These are phyloP conservation scores for Acleris emargana DNA, from an alignment of 2,888 invertebrate species.

Conservation along the genomic window DNA sequence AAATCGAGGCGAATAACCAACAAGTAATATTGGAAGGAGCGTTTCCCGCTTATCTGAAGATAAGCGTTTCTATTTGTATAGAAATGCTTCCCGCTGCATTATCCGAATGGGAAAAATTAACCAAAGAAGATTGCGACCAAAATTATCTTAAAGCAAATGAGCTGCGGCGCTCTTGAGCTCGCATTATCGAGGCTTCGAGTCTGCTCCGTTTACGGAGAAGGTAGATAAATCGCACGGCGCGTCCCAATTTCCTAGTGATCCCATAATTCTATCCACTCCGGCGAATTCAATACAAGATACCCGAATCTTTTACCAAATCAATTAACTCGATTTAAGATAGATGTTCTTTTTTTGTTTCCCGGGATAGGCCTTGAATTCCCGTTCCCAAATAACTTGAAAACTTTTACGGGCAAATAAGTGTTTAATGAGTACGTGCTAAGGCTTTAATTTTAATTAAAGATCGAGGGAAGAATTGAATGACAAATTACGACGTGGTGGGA, in stretches of 20 bases:
- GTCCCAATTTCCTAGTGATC: slow-evolving; percentile 52
- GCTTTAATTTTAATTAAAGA: slow-evolving; percentile 52
- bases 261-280: slow-evolving; percentile 53
- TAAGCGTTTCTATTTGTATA: slow-evolving; percentile 38
- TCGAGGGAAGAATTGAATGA: slow-evolving; percentile 59
- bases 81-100: slow-evolving; percentile 42
- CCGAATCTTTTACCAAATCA: slow-evolving; percentile 44
- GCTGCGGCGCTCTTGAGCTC: slow-evolving; percentile 36
- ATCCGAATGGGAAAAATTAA: slow-evolving; percentile 48
- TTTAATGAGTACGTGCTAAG: slow-evolving; percentile 32
- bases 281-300: slow-evolving; percentile 50
- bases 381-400: slow-evolving; percentile 21
- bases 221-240: slow-evolving; percentile 54
- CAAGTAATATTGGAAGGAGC: slow-evolving; percentile 41
- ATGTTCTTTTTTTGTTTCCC: not conserved
- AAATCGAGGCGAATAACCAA: slow-evolving; percentile 39
- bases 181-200: slow-evolving; percentile 36
- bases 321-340: slow-evolving; percentile 42
- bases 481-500: slow-evolving; percentile 60
- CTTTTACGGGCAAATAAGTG: slow-evolving; percentile 25
- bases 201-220: slow-evolving; percentile 33
- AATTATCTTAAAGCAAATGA: slow-evolving; percentile 48
- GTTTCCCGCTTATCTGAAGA: slow-evolving; percentile 46
- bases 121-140: slow-evolving; percentile 51
- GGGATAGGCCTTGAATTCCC: slow-evolving; percentile 3